These are phyloP conservation scores for Acarapis woodi DNA, from an alignment of 1,140 invertebrate genomes.

Conservation along the genomic window DNA sequence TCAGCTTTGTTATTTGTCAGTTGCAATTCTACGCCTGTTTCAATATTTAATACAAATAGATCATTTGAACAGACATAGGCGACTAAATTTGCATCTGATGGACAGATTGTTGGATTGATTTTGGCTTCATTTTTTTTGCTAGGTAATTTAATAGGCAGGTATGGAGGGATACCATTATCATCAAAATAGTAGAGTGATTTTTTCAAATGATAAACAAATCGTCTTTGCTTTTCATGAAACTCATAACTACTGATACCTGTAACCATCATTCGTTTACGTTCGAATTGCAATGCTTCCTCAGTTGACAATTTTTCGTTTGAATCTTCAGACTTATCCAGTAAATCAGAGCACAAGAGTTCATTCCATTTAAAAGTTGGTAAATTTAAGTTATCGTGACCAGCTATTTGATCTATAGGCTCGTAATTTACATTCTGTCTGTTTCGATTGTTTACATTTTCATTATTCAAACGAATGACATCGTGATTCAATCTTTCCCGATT, in stretches of 20 bases:
- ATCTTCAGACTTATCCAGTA: not conserved
- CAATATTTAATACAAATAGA: constrained; percentile 53
- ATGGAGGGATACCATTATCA: constrained; percentile 15
- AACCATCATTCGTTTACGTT: constrained; percentile 55
- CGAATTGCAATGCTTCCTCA: constrained; percentile 60
- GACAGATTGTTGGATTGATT: constrained; percentile 69
- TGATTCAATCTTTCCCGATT: not conserved
- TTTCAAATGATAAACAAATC: constrained; percentile 62
- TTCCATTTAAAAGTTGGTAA: no score
- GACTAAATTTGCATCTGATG: constrained; percentile 48
- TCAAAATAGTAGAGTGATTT: constrained; percentile 49
- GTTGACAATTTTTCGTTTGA: constrained; percentile 10
- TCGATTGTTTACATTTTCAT: constrained; percentile 32
- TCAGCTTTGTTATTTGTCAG: constrained; percentile 10
- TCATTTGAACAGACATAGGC: constrained; percentile 69
- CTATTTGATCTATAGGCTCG: no score
- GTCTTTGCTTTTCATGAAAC: constrained; percentile 40
- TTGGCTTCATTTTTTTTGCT: constrained; percentile 27
- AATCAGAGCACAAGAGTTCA: no score
- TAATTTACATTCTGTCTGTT: constrained; percentile 24
- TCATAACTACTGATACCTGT: constrained; percentile 86
- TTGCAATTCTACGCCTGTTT: constrained; percentile 20
- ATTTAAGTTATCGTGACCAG: no score
- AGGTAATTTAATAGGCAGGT: constrained; percentile 15
- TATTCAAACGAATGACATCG: constrained; percentile 34